Evolutionary conservation across 2,113 vertebrate genomes (phyloP), one percentile per base, ranked within the genome.

Genomic region (Scortum barcoo): DNA sequence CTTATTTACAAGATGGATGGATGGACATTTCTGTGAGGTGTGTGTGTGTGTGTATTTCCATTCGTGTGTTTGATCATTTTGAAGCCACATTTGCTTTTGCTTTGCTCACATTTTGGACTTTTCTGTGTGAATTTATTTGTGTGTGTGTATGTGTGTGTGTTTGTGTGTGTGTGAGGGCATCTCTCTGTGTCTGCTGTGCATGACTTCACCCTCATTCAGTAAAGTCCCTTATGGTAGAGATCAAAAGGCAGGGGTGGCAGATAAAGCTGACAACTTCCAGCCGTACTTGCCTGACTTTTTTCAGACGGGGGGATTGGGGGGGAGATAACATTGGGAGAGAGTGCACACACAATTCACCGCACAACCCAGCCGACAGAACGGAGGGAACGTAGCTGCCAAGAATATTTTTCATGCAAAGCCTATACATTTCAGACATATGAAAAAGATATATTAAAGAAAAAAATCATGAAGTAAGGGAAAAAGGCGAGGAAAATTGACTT

Each of bases 221-320:
- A 72, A 85, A 85, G 75, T 68, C 71, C 75, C 86, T 65, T 71
- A 74, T 74, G 83, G 83, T 65, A 33, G 54, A 89, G 86, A 88
- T 91, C 75, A 80, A 76, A 85, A 81, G 19, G 78, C 72, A 40
- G 86, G 40, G 57, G 68, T 58, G 70, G 36, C 76, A 83, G 89
- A 92, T 90, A 91, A 88, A 83, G 78, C 80, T 72, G 81, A 91
- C 88, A 85, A 83, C 81, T 67, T 81, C 77, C 79, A 69, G 78
- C 67, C 74, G 44, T 28, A 63, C 76, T 76, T n/a, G 57, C 63
- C 66, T 12, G 17, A 84, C 69, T 83, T 63, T 81, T 60, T 40
- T 11, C 70, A 60, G 30, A 20, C 11, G 44, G 63, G 63, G 12
- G 68, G 63, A 66, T 70, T 44, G 66, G 28, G 28, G 28, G 58